Evolutionary conservation across 2,888 invertebrate species (phyloP).

Genomic region (Tenthredo livida): DNA sequence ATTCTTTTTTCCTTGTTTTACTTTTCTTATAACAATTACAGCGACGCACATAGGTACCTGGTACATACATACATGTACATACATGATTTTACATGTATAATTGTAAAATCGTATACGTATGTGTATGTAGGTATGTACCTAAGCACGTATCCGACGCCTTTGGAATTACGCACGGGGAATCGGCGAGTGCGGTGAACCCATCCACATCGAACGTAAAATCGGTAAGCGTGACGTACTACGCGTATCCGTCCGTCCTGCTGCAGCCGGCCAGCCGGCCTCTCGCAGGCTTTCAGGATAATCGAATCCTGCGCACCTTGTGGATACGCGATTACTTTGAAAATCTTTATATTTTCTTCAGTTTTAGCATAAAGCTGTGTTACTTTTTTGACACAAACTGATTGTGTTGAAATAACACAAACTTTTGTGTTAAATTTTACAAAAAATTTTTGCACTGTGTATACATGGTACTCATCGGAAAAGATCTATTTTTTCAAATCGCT

Average conservation of each 20-base stretch:
- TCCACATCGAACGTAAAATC: conserved; percentile 53
- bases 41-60: background rate
- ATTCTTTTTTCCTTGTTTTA: background rate
- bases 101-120: background rate
- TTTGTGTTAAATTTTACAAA: too few species aligned
- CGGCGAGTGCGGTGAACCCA: conserved; percentile 51
- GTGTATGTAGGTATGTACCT: too few species aligned
- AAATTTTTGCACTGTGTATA: too few species aligned
- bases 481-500: too few species aligned
- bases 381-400: too few species aligned
- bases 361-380: too few species aligned
- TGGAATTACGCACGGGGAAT: conserved; percentile 44
- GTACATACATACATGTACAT: too few species aligned
- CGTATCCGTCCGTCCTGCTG: conserved; percentile 5
- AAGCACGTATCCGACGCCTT: conserved; percentile 11
- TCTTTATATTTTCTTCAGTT: background rate
- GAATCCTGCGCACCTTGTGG: background rate
- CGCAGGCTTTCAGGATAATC: conserved; percentile 22
- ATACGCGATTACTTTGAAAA: background rate
- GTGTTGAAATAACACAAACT: too few species aligned
- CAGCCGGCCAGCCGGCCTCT: conserved; percentile 33
- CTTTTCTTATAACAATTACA: background rate
- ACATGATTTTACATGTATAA: too few species aligned
- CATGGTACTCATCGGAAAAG: too few species aligned
- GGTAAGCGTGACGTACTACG: conserved; percentile 51